These are phyloP conservation scores for Heliocidaris tuberculata DNA, from an alignment of 35 echinoderm and acorn worm species.

Conservation along the genomic window DNA sequence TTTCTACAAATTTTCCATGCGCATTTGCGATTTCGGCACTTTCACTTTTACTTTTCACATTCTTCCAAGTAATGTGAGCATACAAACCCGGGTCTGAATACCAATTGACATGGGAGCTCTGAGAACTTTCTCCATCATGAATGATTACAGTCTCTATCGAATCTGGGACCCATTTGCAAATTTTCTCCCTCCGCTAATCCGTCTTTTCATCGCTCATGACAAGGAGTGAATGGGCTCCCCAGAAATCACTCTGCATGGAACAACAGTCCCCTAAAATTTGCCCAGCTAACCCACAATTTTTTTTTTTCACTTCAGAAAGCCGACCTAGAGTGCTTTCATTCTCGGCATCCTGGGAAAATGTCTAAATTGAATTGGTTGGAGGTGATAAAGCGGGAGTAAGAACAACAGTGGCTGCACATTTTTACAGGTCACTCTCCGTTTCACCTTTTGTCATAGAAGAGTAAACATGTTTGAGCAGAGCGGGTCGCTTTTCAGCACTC, in stretches of 20 bases:
- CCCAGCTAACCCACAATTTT: not conserved
- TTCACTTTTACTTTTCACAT: not conserved
- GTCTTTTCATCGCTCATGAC: not conserved
- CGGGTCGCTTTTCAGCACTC: not conserved
- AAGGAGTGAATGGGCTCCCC: not conserved
- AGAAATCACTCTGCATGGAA: not conserved
- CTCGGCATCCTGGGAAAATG: not conserved
- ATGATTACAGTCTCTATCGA: not conserved
- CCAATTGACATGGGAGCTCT: not conserved
- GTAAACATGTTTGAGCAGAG: conserved; percentile 10
- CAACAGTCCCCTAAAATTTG: not conserved
- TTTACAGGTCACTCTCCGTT: not conserved
- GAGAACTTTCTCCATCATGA: not conserved
- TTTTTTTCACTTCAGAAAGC: not conserved
- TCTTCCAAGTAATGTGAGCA: not conserved
- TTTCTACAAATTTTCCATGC: not conserved
- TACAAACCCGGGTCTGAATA: not conserved
- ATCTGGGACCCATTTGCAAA: not conserved
- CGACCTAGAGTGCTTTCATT: not conserved
- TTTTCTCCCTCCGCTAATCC: not conserved
- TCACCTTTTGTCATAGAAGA: not conserved
- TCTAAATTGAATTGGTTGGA: not conserved
- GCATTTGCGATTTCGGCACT: not conserved
- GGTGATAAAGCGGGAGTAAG: not conserved
- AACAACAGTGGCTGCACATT: not conserved